Evolutionary conservation across 2,113 vertebrate species (phyloP).

Genomic region (Notiomystis cincta): DNA sequence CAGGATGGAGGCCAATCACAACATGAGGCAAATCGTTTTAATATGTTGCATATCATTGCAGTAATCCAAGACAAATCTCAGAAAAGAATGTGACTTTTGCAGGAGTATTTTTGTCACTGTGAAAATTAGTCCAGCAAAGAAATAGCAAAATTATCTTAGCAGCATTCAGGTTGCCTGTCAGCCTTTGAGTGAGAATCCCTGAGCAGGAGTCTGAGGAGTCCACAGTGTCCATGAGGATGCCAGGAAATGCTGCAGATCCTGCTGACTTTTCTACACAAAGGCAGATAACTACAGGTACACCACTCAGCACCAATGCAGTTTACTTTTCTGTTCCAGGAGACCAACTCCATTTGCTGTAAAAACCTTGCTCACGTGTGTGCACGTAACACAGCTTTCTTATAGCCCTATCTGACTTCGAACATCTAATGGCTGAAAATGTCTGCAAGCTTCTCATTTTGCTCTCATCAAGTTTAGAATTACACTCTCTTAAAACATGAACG

Average conservation of each 20-base stretch:
- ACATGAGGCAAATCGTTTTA: background rate
- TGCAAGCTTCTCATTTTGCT: background rate
- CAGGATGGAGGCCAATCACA: slow-evolving; percentile 16
- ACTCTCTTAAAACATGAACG: background rate
- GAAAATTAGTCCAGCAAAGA: slow-evolving; percentile 10
- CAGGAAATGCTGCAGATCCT: background rate
- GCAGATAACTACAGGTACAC: background rate
- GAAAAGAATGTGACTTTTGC: background rate
- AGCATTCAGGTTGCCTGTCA: background rate
- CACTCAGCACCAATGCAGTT: background rate
- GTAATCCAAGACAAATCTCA: slow-evolving; percentile 39
- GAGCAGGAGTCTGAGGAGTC: background rate
- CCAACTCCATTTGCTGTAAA: background rate
- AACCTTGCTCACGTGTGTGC: accelerated
- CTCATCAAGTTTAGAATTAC: background rate
- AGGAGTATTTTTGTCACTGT: background rate
- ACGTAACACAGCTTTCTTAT: background rate
- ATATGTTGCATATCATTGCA: background rate
- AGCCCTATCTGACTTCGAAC: background rate
- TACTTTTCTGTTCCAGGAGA: background rate
- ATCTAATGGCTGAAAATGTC: background rate
- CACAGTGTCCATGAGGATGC: background rate
- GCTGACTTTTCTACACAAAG: background rate
- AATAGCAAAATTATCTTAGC: background rate
- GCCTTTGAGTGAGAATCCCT: background rate